Conservation (phyloP, 2,797 vertebrate species). For the Cetoscarus ocellatus region DNA sequence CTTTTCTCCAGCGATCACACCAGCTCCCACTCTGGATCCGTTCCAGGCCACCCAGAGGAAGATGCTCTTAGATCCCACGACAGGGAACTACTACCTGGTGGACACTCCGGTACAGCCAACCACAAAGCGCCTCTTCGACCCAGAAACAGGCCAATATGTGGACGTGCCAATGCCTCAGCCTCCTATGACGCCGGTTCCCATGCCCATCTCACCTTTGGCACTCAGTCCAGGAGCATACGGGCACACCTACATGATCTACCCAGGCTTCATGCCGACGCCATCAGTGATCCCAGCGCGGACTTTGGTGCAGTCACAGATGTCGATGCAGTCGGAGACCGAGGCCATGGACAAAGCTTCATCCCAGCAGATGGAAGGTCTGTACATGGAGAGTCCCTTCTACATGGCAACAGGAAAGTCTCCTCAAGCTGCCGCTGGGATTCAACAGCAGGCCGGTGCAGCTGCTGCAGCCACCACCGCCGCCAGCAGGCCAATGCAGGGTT, state of each 20-base stretch:
- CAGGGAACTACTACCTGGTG: conserved; percentile 95
- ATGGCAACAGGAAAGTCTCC: conserved; percentile 85
- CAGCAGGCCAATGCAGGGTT: conserved; percentile 62
- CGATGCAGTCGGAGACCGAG: conserved; percentile 69
- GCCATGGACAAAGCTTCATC: conserved; percentile 56
- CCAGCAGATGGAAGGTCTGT: conserved; percentile 75
- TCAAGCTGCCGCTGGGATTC: conserved; percentile 50
- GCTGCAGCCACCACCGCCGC: not conserved
- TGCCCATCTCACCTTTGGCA: conserved; percentile 86
- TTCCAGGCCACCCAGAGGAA: conserved; percentile 92
- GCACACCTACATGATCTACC: conserved; percentile 94
- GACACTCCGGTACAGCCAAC: conserved; percentile 90
- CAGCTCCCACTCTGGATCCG: conserved; percentile 78
- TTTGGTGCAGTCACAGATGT: conserved; percentile 76
- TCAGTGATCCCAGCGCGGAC: conserved; percentile 82
- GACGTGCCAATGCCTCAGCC: conserved; percentile 90
- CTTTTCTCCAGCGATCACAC: conserved; percentile 85
- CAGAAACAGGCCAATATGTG: conserved; percentile 96
- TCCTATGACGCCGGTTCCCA: conserved; percentile 77
- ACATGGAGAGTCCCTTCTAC: conserved; percentile 91
- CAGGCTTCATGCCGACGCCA: conserved; percentile 83
- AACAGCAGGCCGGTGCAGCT: conserved; percentile 45
- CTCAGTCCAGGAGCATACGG: conserved; percentile 89
- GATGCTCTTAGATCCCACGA: conserved; percentile 95
- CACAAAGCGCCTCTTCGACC: conserved; percentile 93